These are phyloP conservation scores for Trididemnum clinides DNA, from an alignment of 23 tunicate species.

Conservation along the genomic window DNA sequence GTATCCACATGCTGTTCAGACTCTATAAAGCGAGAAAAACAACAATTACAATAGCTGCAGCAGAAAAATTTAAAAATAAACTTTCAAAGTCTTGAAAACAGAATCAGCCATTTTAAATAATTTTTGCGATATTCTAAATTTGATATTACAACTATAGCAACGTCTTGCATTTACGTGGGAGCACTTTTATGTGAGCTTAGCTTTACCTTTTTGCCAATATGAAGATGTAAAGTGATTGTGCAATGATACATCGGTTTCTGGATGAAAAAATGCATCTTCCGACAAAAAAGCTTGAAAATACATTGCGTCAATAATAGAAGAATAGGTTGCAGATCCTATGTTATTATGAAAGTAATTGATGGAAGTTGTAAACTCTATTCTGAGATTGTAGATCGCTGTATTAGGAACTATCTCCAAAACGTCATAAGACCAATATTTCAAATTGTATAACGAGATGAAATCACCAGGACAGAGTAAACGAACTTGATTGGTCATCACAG, in stretches of 20 bases:
- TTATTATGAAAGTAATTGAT: not conserved
- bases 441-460: not conserved
- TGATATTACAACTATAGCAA: too few relatives aligned
- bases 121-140: too few relatives aligned
- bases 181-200: too few relatives aligned
- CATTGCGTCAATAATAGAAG: not conserved
- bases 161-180: too few relatives aligned
- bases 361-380: not conserved
- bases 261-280: not conserved
- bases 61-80: too few relatives aligned
- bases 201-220: too few relatives aligned
- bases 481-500: not conserved
- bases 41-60: too few relatives aligned
- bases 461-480: slow-evolving; percentile 22
- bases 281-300: slow-evolving; percentile 14
- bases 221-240: too few relatives aligned
- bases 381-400: not conserved
- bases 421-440: not conserved
- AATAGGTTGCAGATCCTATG: not conserved
- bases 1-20: too few relatives aligned
- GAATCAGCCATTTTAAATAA: too few relatives aligned
- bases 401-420: not conserved
- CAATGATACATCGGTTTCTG: not conserved
- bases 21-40: too few relatives aligned
- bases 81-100: too few relatives aligned